Percentiles rank a stretch among this genome's conserved stretches.
Evolutionary conservation across 2,113 vertebrate genomes (phyloP).

Genomic region (Halichoerus grypus): DNA sequence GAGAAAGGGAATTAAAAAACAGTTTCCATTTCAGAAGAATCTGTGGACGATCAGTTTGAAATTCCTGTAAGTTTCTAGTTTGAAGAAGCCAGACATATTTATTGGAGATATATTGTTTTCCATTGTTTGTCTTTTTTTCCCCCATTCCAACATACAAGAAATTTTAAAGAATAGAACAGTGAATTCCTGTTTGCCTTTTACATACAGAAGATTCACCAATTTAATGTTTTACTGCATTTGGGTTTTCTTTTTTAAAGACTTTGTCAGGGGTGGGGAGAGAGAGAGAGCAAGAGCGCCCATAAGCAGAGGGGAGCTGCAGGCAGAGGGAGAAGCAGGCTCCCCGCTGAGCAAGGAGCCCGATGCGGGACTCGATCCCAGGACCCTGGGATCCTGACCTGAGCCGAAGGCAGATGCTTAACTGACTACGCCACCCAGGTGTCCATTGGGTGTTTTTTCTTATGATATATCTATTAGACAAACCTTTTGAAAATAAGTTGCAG

Average conservation of each 20-base stretch:
- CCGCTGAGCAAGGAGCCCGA: no score
- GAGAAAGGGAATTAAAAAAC: background rate
- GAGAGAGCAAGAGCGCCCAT: background rate
- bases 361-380: background rate
- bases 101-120: background rate
- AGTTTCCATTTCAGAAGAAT: background rate
- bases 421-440: no score
- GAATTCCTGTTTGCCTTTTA: background rate
- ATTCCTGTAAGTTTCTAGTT: conserved; percentile 39
- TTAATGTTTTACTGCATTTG: background rate
- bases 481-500: conserved; percentile 8
- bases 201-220: background rate
- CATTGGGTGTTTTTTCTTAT: background rate
- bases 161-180: background rate
- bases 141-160: background rate
- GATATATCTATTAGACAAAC: background rate
- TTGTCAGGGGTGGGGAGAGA: background rate
- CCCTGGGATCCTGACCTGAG: background rate
- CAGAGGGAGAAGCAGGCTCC: background rate
- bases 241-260: background rate
- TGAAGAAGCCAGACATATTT: background rate
- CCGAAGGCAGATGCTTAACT: background rate
- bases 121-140: background rate
- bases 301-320: background rate
- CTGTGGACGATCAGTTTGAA: background rate